Evolutionary conservation across 2,113 vertebrate genomes (phyloP).

Genomic region (Lethenteron reissneri): DNA sequence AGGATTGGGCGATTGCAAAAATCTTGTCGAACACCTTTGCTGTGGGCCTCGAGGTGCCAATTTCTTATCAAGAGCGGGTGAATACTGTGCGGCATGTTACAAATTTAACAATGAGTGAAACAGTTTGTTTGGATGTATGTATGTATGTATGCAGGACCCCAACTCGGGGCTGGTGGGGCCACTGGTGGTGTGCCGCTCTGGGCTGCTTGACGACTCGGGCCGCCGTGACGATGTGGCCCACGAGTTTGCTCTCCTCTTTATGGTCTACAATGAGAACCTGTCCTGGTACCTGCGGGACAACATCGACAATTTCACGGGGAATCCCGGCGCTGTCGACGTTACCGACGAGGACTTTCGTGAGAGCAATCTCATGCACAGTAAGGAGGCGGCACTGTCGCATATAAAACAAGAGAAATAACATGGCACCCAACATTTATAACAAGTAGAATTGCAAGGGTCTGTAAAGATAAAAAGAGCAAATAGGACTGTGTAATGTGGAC

Average conservation of each 20-base stretch:
- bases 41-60: no score
- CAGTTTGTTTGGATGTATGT: no score
- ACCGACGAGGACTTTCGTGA: constrained; percentile 52
- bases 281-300: constrained; percentile 90
- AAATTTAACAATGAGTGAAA: no score
- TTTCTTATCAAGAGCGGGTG: no score
- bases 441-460: no score
- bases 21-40: no score
- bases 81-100: no score
- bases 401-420: no score
- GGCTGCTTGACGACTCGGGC: constrained; percentile 22
- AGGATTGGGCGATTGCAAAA: no score
- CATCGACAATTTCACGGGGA: constrained; percentile 39
- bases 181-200: constrained; percentile 50
- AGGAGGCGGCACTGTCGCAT: constrained; percentile 7
- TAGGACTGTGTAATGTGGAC: no score
- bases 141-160: constrained; percentile 37
- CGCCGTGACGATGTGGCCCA: constrained; percentile 13
- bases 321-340: constrained; percentile 34
- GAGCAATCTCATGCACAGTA: constrained; percentile 93
- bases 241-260: constrained; percentile 60
- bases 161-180: constrained; percentile 66
- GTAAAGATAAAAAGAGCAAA: no score
- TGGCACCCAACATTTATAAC: no score
- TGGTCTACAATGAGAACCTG: constrained; percentile 84